Evolutionary conservation across 2,113 vertebrate genomes (phyloP).

Genomic region (Aegithalos caudatus): DNA sequence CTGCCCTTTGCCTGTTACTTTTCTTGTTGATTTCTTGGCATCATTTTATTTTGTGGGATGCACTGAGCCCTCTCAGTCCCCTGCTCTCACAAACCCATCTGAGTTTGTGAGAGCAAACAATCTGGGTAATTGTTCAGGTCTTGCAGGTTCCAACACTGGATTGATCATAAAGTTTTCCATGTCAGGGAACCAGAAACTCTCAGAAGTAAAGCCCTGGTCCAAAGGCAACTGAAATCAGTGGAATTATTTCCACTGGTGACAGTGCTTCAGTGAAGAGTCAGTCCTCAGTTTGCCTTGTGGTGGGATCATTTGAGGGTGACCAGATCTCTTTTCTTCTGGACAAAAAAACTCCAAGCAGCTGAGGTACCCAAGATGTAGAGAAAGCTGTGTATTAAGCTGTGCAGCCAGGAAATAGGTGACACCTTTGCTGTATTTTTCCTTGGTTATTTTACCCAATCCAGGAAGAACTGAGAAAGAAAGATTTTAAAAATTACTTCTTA

Average conservation of each 20-base stretch:
- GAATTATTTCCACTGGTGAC: background rate
- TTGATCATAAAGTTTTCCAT: background rate
- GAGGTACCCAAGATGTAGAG: background rate
- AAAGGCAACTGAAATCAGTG: background rate
- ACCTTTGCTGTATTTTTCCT: background rate
- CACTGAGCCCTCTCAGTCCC: background rate
- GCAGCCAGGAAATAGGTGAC: background rate
- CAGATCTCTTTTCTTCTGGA: background rate
- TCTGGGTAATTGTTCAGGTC: background rate
- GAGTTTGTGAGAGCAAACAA: no score
- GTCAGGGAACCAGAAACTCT: background rate
- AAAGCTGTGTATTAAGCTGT: background rate
- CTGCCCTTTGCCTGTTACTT: background rate
- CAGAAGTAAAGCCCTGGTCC: background rate
- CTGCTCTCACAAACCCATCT: background rate
- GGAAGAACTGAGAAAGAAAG: background rate
- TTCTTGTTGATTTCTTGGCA: background rate
- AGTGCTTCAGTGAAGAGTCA: background rate
- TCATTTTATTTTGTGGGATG: background rate
- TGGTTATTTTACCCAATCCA: background rate
- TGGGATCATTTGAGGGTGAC: background rate
- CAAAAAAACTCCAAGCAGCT: background rate
- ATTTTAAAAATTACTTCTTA: background rate
- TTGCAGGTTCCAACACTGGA: background rate
- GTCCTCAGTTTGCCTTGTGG: background rate